Evolutionary conservation across 2,797 vertebrate genomes (phyloP).

Genomic region (Hippocampus kuda): DNA sequence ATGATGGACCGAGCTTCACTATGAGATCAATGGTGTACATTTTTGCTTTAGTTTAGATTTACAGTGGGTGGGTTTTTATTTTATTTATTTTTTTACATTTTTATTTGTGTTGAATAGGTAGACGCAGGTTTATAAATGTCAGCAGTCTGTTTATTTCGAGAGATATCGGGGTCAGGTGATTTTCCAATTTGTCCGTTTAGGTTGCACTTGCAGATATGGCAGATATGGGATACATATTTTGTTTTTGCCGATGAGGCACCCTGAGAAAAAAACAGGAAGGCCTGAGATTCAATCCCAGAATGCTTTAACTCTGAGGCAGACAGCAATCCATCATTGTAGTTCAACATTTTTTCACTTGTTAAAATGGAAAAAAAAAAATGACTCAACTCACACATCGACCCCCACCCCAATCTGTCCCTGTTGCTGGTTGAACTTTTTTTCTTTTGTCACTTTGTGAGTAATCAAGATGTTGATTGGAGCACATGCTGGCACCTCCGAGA

Average conservation of each 20-base stretch:
- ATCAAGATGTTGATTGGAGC: slow-evolving; percentile 62
- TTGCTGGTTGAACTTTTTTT: slow-evolving; percentile 38
- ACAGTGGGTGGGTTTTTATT: too few species aligned
- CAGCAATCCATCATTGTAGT: not conserved
- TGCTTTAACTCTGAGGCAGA: too few species aligned
- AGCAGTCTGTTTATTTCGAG: not conserved
- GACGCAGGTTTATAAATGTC: not conserved
- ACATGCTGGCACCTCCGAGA: slow-evolving; percentile 53
- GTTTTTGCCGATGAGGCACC: not conserved
- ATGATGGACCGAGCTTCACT: not conserved
- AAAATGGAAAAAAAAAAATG: slow-evolving; percentile 6
- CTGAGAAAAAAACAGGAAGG: not conserved
- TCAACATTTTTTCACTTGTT: not conserved
- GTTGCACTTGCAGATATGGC: not conserved
- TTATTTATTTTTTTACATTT: not conserved
- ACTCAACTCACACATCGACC: slow-evolving; percentile 11
- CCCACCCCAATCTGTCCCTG: slow-evolving; percentile 32
- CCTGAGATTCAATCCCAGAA: too few species aligned
- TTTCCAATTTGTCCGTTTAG: not conserved
- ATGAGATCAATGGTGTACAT: not conserved
- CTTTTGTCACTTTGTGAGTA: slow-evolving; percentile 53
- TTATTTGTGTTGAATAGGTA: not conserved
- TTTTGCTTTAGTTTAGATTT: not conserved
- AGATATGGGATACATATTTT: not conserved
- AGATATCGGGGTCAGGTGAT: not conserved